Percentiles rank a stretch among this genome's conserved stretches.
Evolutionary conservation across 2,113 vertebrate genomes (phyloP).

Genomic region (Cheilinus undulatus): DNA sequence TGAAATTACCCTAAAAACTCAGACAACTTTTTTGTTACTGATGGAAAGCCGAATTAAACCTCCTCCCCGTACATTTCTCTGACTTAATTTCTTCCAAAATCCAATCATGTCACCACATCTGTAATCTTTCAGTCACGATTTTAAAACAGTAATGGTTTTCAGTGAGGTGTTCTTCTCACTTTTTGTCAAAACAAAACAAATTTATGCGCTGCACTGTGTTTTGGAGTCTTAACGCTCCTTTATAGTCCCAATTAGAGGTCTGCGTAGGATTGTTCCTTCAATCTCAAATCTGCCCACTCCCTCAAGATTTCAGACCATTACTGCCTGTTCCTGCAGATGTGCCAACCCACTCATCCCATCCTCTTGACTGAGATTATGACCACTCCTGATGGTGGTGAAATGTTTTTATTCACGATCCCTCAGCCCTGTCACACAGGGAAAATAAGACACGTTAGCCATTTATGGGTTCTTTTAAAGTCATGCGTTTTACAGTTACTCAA

Average conservation of each 20-base stretch:
- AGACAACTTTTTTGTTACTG: background rate
- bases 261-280: conserved; percentile 14
- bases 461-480: conserved; percentile 9
- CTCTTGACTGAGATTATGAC: conserved; percentile 13
- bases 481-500: too few relatives aligned
- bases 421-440: background rate
- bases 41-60: background rate
- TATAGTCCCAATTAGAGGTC: conserved; percentile 29
- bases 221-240: conserved; percentile 8
- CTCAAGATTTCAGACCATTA: conserved; percentile 38
- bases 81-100: background rate
- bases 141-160: background rate
- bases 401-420: conserved; percentile 21
- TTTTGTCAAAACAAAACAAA: conserved; percentile 5
- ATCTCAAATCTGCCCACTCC: conserved; percentile 24
- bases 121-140: background rate
- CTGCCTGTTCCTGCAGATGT: conserved; percentile 39
- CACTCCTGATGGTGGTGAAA: conserved; percentile 1
- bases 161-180: background rate
- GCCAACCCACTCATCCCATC: conserved; percentile 36
- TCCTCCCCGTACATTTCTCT: background rate
- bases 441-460: conserved; percentile 5
- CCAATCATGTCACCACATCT: background rate
- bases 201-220: background rate
- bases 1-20: too few relatives aligned